These are phyloP conservation scores for Sebastes dallii DNA, from an alignment of 2,797 vertebrate species.

Conservation along the genomic window DNA sequence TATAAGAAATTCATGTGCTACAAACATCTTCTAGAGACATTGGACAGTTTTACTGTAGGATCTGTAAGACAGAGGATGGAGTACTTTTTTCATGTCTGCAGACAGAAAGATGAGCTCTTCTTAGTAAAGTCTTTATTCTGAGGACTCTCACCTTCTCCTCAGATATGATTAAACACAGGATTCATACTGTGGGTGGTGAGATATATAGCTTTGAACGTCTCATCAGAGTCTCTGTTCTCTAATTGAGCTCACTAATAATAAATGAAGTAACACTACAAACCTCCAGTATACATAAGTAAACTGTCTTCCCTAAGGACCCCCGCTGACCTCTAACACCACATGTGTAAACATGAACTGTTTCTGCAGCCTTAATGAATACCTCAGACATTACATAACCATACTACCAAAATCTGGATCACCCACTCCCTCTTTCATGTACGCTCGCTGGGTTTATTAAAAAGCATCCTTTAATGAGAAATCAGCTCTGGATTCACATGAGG, in stretches of 20 bases:
- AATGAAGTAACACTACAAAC: not conserved
- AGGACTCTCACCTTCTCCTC: not conserved
- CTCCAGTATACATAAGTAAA: not conserved
- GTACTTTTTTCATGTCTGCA: not conserved
- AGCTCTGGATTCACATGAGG: constrained; percentile 64
- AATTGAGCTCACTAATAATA: not conserved
- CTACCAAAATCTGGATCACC: constrained; percentile 48
- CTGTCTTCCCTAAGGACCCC: not conserved
- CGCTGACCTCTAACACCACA: constrained; percentile 1
- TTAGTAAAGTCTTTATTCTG: not conserved
- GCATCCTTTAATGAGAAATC: constrained; percentile 69
- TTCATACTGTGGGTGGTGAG: not conserved
- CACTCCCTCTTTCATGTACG: constrained; percentile 56
- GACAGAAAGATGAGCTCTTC: not conserved
- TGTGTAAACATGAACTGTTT: constrained; percentile 7
- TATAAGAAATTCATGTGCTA: not conserved
- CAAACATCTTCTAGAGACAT: not conserved
- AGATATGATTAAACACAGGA: not conserved
- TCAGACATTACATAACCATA: constrained; percentile 44
- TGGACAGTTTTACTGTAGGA: not conserved
- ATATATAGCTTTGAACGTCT: not conserved
- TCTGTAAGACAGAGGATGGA: not conserved
- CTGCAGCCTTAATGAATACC: constrained; percentile 10
- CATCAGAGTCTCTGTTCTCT: not conserved
- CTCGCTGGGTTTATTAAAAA: constrained; percentile 59